A percentile compares a stretch with the other conserved stretches of the same genome.
Evolutionary conservation across 2,113 vertebrate species (phyloP).

Genomic region (Varanus salvator): DNA sequence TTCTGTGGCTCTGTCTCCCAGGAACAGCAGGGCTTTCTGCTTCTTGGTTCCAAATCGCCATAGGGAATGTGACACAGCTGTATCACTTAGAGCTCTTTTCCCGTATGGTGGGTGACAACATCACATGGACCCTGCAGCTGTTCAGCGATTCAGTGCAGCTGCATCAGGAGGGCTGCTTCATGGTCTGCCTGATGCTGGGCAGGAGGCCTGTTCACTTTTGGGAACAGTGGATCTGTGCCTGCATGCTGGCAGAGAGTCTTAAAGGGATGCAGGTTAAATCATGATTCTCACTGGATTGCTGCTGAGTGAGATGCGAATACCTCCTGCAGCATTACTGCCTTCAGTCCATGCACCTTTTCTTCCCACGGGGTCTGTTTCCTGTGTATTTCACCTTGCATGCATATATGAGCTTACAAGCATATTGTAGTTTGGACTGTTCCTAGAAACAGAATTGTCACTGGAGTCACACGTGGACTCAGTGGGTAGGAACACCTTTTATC

Average conservation of each 20-base stretch:
- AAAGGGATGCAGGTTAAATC: too few species aligned
- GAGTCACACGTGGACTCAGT: too few species aligned
- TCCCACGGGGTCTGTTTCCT: neutral
- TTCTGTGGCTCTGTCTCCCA: neutral
- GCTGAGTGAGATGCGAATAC: neutral
- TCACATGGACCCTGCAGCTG: neutral
- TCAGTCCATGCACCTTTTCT: neutral
- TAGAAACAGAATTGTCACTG: too few species aligned
- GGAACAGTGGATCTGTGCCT: neutral
- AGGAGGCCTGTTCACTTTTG: neutral
- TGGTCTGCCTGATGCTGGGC: neutral
- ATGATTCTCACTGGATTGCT: neutral
- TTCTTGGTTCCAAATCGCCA: neutral
- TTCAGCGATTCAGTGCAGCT: neutral
- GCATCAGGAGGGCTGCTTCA: neutral
- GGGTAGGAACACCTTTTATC: too few species aligned
- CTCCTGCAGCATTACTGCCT: neutral
- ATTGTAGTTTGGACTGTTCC: too few species aligned
- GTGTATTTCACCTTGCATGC: neutral
- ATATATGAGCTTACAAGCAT: too few species aligned
- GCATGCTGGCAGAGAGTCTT: neutral
- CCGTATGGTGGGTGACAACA: neutral
- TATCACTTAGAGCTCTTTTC: neutral
- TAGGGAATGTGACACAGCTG: neutral
- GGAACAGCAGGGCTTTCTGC: neutral